phyloP scores from a whole-genome alignment of 2,888 invertebrate genomes.

The Latrodectus elegans region DNA sequence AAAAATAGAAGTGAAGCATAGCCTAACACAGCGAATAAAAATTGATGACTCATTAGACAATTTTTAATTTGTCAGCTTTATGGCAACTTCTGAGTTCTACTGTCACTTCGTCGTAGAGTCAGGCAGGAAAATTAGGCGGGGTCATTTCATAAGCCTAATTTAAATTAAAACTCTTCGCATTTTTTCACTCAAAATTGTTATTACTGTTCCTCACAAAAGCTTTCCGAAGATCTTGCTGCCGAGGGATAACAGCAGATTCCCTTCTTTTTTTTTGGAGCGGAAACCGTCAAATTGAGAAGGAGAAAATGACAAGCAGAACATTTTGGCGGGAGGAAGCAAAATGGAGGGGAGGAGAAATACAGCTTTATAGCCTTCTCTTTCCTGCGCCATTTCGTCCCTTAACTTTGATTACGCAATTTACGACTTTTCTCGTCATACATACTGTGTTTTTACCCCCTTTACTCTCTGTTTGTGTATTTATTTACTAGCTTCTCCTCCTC shows the following conservation, averaged over 20 bases:
- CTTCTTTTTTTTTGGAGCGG: background rate
- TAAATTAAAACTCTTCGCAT: no score
- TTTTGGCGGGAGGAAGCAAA: constrained; percentile 6
- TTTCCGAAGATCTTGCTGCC: background rate
- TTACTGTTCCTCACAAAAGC: no score
- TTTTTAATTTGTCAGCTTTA: no score
- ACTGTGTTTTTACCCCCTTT: constrained; percentile 50
- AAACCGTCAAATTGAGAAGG: constrained; percentile 33
- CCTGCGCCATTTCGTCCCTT: constrained; percentile 35
- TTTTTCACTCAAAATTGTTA: no score
- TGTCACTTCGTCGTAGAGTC: no score
- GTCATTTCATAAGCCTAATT: no score
- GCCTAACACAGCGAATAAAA: no score
- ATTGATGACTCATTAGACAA: no score
- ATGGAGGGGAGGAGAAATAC: background rate
- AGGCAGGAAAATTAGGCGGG: no score
- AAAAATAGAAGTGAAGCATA: no score
- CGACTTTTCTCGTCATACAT: constrained; percentile 47
- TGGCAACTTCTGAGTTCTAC: no score
- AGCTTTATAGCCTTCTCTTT: constrained; percentile 44
- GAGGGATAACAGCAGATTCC: background rate
- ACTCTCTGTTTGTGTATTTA: constrained; percentile 58
- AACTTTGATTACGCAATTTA: constrained; percentile 61
- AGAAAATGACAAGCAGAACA: constrained; percentile 49
- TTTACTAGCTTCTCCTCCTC: constrained; percentile 49